Evolutionary conservation across 2,888 invertebrate species (phyloP).

Genomic region (Thalpophila matura): DNA sequence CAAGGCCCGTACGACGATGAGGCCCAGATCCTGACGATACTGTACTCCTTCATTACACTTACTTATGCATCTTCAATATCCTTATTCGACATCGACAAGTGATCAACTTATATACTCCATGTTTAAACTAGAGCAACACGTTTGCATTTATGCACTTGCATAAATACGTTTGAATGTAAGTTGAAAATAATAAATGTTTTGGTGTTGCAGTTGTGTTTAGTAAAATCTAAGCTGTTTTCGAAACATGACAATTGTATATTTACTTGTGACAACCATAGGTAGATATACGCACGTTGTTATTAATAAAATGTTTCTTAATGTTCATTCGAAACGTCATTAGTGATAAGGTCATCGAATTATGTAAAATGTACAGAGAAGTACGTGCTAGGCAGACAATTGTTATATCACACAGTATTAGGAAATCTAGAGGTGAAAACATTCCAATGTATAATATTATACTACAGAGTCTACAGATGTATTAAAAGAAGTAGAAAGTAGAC

Average conservation of each 20-base stretch:
- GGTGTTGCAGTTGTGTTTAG: conserved; percentile 39
- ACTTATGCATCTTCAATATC: conserved; percentile 51
- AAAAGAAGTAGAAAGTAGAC: conserved; percentile 38
- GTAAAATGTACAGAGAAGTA: conserved; percentile 79
- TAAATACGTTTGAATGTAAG: conserved; percentile 35
- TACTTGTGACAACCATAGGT: conserved; percentile 46
- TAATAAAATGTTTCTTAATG: conserved; percentile 73
- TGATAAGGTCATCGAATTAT: conserved; percentile 84
- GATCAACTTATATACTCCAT: conserved; percentile 23
- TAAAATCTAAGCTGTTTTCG: conserved; percentile 52
- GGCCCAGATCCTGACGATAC: conserved; percentile 74
- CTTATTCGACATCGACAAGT: conserved; percentile 36
- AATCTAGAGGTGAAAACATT: conserved; percentile 65
- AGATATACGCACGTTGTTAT: conserved; percentile 53
- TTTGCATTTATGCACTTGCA: conserved; percentile 42
- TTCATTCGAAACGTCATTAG: conserved; percentile 69
- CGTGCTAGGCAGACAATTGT: conserved; percentile 77
- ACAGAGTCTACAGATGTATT: conserved; percentile 29
- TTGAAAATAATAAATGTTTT: conserved; percentile 35
- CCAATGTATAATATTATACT: conserved; percentile 43
- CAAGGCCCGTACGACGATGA: conserved; percentile 81
- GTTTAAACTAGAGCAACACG: conserved; percentile 39
- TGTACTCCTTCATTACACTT: conserved; percentile 47
- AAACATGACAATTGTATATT: conserved; percentile 59
- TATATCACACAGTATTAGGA: conserved; percentile 76